Evolutionary conservation across 2,888 invertebrate genomes (phyloP).

Genomic region (Leptinotarsa haldemani): DNA sequence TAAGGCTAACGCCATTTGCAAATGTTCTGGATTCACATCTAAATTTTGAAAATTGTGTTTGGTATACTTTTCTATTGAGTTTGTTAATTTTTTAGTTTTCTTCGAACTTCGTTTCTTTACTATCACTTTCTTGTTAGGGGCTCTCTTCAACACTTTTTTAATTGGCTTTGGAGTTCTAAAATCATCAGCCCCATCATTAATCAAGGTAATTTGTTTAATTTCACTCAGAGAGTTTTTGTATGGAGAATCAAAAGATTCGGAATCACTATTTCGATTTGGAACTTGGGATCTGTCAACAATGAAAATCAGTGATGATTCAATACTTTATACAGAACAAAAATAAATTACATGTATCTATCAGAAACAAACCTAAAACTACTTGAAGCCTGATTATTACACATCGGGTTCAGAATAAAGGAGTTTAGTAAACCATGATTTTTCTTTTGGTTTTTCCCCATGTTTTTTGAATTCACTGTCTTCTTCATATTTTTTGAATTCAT

Average conservation of each 20-base stretch:
- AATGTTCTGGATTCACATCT: constrained; percentile 74
- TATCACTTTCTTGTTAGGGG: constrained; percentile 43
- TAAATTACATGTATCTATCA: constrained; percentile 34
- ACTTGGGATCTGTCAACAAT: constrained; percentile 26
- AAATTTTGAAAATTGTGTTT: constrained; percentile 66
- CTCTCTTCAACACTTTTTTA: constrained; percentile 46
- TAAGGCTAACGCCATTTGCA: constrained; percentile 76
- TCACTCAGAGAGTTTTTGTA: constrained; percentile 52
- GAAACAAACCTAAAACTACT: constrained; percentile 47
- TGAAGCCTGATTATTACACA: constrained; percentile 44
- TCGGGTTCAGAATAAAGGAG: constrained; percentile 47
- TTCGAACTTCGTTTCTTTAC: constrained; percentile 36
- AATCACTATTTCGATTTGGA: constrained; percentile 31
- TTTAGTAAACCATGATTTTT: constrained; percentile 52
- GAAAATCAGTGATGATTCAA: background rate
- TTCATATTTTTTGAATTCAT: constrained; percentile 52
- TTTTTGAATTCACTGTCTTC: constrained; percentile 49
- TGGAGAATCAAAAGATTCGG: constrained; percentile 48
- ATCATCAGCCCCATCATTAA: constrained; percentile 54
- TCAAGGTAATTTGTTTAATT: constrained; percentile 46
- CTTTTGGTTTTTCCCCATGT: constrained; percentile 52
- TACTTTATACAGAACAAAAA: constrained; percentile 20
- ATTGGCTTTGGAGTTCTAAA: constrained; percentile 56
- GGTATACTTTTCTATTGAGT: constrained; percentile 65
- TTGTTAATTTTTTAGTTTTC: constrained; percentile 52